Conservation (phyloP, 1,140 invertebrate species). For the Scylla paramamosain region DNA sequence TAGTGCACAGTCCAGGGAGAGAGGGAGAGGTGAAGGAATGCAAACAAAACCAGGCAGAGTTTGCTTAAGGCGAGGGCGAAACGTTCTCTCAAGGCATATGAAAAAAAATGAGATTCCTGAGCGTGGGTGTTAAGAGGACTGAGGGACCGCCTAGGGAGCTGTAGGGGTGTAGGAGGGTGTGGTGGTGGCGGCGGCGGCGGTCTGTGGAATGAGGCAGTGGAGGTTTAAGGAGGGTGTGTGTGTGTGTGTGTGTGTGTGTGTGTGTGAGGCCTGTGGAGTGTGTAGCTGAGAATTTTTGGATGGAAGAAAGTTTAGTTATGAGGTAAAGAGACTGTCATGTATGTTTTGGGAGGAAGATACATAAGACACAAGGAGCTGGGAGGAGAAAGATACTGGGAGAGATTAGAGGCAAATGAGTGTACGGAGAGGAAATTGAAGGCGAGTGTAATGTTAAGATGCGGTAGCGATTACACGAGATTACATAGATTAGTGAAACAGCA, state of each 20-base stretch:
- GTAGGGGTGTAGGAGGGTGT: background rate
- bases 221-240: background rate
- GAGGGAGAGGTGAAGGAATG: too few species aligned
- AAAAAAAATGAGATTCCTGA: conserved; percentile 3
- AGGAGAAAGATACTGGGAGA: background rate
- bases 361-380: background rate
- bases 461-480: too few species aligned
- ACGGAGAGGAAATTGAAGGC: background rate
- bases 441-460: too few species aligned
- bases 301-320: background rate
- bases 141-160: background rate
- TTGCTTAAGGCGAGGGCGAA: background rate
- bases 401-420: background rate
- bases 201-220: background rate
- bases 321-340: background rate
- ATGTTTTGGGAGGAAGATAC: background rate
- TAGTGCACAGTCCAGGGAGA: too few species aligned
- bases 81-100: background rate
- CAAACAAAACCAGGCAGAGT: background rate
- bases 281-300: background rate
- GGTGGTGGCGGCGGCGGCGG: background rate
- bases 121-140: background rate
- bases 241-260: too few species aligned
- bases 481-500: too few species aligned
- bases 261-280: background rate